Conservation (phyloP, 2,888 invertebrate species). For the Aphodius sticticus region DNA sequence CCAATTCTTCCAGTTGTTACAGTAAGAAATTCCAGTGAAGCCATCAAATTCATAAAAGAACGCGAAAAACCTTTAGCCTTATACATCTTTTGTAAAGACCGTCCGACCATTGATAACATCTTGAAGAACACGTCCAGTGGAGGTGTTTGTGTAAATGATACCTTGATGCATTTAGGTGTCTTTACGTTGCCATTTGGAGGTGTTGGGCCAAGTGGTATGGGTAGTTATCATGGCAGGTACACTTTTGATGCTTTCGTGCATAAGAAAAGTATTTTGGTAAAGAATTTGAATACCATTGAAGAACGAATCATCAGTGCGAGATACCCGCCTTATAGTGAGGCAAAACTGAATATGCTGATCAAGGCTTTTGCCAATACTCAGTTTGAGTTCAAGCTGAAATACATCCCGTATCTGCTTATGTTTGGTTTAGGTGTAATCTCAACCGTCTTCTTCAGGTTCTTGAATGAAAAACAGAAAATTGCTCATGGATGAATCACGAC, state of each 20-base stretch:
- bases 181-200: constrained; percentile 95
- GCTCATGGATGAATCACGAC: neutral
- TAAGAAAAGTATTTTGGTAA: constrained; percentile 81
- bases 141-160: constrained; percentile 84
- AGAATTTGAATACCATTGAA: constrained; percentile 71
- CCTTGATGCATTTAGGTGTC: constrained; percentile 83
- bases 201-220: constrained; percentile 93
- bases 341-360: constrained; percentile 65
- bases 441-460: constrained; percentile 23
- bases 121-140: constrained; percentile 80
- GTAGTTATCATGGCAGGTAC: constrained; percentile 89
- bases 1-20: constrained; percentile 92
- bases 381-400: constrained; percentile 13
- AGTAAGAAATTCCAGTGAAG: constrained; percentile 85
- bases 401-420: neutral
- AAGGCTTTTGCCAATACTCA: neutral
- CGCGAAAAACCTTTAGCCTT: constrained; percentile 90
- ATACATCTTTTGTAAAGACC: constrained; percentile 82
- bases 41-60: constrained; percentile 87
- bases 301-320: constrained; percentile 74
- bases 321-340: constrained; percentile 84
- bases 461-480: constrained; percentile 19
- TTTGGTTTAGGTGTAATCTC: constrained; percentile 30
- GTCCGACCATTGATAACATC: constrained; percentile 63
- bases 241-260: constrained; percentile 95